Conservation (phyloP, 23 tunicate genomes). For the Styela clava region DNA sequence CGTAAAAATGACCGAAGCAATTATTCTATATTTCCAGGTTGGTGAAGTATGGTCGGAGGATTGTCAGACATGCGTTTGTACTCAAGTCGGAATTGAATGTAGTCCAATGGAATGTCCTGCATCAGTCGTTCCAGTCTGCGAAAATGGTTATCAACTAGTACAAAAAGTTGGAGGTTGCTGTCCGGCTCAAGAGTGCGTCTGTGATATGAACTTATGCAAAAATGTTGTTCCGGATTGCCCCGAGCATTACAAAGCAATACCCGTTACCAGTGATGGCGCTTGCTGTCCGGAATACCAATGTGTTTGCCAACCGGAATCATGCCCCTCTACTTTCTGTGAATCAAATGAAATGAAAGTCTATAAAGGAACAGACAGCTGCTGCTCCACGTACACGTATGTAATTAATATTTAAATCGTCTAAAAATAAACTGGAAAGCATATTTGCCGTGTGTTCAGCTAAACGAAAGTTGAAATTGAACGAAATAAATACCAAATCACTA, state of each 20-base stretch:
- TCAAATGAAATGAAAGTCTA: conserved; percentile 60
- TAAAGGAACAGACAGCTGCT: conserved; percentile 51
- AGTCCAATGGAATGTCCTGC: conserved; percentile 54
- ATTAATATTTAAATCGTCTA: too few species aligned
- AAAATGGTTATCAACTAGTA: conserved; percentile 68
- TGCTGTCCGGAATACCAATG: conserved; percentile 92
- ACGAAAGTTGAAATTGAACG: too few species aligned
- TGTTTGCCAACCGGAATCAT: conserved; percentile 51
- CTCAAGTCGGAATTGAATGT: conserved; percentile 56
- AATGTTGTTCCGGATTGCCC: conserved; percentile 58
- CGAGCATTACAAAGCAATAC: conserved; percentile 43
- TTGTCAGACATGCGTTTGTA: conserved; percentile 75
- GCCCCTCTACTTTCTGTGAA: conserved; percentile 69
- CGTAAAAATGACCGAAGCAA: neutral
- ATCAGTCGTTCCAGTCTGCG: conserved; percentile 52
- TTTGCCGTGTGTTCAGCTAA: too few species aligned
- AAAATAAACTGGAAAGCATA: too few species aligned
- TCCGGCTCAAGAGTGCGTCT: conserved; percentile 79
- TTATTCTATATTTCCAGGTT: conserved; percentile 26
- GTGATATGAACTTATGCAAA: conserved; percentile 48
- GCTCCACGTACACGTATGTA: conserved; percentile 74
- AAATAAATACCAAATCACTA: too few species aligned
- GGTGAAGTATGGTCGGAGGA: conserved; percentile 75
- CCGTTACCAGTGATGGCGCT: conserved; percentile 30
- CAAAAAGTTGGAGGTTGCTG: conserved; percentile 90